Evolutionary conservation across 2,113 vertebrate species (phyloP), one percentile per base, ranked within the genome.

Genomic region (Phylloscopus trochilus): DNA sequence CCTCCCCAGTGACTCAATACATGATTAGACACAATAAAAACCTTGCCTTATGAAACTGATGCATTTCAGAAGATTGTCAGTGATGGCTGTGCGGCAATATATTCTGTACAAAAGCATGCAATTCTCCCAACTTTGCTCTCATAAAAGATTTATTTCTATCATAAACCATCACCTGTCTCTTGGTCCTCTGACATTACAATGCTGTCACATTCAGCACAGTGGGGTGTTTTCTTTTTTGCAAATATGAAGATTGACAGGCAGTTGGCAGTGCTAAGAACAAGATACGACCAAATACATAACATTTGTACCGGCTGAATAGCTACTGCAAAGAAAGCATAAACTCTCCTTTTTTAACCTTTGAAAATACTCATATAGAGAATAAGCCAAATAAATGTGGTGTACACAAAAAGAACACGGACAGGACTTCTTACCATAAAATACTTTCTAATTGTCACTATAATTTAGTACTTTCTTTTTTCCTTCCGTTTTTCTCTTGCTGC

Each of bases 111-210:
- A 98, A 97, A 97, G 93, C 95, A 91, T 87, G 70, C 68, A 95
- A 95, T 97, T 97, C 97, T 97, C 92, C 81, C 64, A 97, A 93
- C 96, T 98, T 97, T 97, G 96, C 90, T 97, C 91, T 97, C 93
- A 92, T 97, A 96, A 97, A 97, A 98, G 96, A 98, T 97, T 97
- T 97, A 98, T 97, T 98, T 96, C 95, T 97, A 96, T 96, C 96
- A 81, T 97, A 98, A 97, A 97, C 94, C 79, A 94, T 97, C 97
- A 97, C 95, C 97, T 97, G 96, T 96, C 97, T 97, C 91, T 74
- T 89, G 93, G 93, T 97, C 94, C 84, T 94, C 62, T 94, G 93
- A 92, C 87, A 97, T 87, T 96, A 95, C 75, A 96, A 59, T 94
- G 89, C 89, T 95, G 95, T 96, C 94, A 93, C 56, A 92, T 89